Evolutionary conservation across 1,140 invertebrate species (phyloP), one percentile per base, ranked within the genome.

Genomic region (Cephus cinctus): DNA sequence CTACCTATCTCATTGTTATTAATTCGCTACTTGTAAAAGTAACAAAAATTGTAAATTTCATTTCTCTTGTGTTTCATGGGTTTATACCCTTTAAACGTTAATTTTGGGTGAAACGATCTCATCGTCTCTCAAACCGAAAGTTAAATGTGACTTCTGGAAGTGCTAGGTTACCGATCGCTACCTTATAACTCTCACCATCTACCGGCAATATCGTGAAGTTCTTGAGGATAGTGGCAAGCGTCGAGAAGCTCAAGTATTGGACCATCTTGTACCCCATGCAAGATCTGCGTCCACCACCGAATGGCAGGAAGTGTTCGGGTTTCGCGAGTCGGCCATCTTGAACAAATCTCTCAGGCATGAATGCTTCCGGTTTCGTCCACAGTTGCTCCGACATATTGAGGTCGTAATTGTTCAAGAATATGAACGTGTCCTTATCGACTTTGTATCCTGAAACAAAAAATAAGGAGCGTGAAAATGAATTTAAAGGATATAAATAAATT

Each of bases 211-310:
- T 78, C 32, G 88, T 82, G 61, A 86, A 93, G 45, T 84, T 79
- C 54, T 90, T 87, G 20, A 93, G 61, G 6, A 94, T 73, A 21
- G 84, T 89, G 0, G 86, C 83, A 25, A 92, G 67, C 36, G 85
- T 81, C 0, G 88, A 76, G 68, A 92, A 90, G 43, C 82, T 83
- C 63, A 90, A 81, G 22, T 86, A 83, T 16, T 86, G 84, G 0
- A 92, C 87, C 32, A 96, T 74, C 43, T 87, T 88, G 71, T 93
- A 91, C 1, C 93, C 93, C 56, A 96, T 86, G 65, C 93, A 96
- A 0, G 90, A 90, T 8, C 93, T 78, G 52, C 90, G 86, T 0
- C 92, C 89, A 21, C 88, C 89, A 52, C 89, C 89, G 72, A 94
- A 95, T 0, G 92, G 92, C 14, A 94, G 75, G 61, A 93, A 95